Conservation (phyloP, 2,888 invertebrate genomes). For the Gastracanthus pulcherrimus region DNA sequence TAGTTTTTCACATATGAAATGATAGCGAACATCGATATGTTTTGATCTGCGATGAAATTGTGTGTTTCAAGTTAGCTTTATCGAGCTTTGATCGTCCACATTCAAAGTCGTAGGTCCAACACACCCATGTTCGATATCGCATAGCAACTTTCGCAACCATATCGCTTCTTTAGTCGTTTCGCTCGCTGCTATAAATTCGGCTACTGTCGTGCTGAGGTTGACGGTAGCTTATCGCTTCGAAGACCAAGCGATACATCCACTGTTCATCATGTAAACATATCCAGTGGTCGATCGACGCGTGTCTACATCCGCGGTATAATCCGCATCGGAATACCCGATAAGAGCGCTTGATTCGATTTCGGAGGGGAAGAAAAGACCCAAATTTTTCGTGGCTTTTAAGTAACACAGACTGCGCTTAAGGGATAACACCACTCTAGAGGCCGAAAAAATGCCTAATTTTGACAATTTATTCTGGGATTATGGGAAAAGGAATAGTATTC, state of each 20-base stretch:
- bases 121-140: conserved; percentile 53
- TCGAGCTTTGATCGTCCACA: conserved; percentile 63
- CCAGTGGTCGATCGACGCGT: conserved; percentile 63
- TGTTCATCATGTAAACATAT: conserved; percentile 57
- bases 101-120: conserved; percentile 41
- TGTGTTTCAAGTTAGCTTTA: conserved; percentile 61
- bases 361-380: conserved; percentile 45
- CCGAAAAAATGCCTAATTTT: no score
- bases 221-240: conserved; percentile 56
- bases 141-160: conserved; percentile 61
- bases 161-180: conserved; percentile 62
- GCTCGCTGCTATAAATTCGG: conserved; percentile 65
- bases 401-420: not conserved
- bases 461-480: no score
- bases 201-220: conserved; percentile 62
- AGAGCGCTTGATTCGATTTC: conserved; percentile 7
- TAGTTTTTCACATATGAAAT: conserved; percentile 60
- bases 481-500: no score
- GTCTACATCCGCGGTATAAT: conserved; percentile 58
- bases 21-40: conserved; percentile 62
- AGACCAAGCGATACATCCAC: conserved; percentile 29
- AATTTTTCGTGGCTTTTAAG: conserved; percentile 12
- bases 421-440: no score
- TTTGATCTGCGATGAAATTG: conserved; percentile 63
- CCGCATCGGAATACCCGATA: conserved; percentile 57